Evolutionary conservation across 2,113 vertebrate genomes (phyloP).

Genomic region (Xiphias gladius): DNA sequence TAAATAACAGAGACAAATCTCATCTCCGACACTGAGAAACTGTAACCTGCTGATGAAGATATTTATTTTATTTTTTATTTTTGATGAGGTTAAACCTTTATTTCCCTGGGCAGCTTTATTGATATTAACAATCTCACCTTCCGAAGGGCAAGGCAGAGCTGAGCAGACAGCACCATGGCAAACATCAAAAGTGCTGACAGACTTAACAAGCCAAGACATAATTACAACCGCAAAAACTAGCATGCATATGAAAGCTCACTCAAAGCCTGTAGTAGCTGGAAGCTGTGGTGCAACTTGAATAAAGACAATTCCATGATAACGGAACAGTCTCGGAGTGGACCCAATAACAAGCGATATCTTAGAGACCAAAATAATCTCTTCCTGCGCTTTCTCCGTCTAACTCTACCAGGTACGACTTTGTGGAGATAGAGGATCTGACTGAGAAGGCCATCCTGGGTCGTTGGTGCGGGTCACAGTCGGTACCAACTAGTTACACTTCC

Average conservation of each 20-base stretch:
- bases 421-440: slow-evolving; percentile 94
- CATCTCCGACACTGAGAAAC: slow-evolving; percentile 7
- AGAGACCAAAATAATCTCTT: background rate
- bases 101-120: slow-evolving; percentile 46
- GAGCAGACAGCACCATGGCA: background rate
- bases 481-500: slow-evolving; percentile 88
- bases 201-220: background rate
- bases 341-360: background rate
- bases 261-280: background rate
- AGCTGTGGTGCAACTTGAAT: too few relatives aligned
- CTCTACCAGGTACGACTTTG: slow-evolving; percentile 93
- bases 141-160: background rate
- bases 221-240: background rate
- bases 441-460: slow-evolving; percentile 93
- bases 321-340: background rate
- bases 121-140: slow-evolving; percentile 27
- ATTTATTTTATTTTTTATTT: slow-evolving; percentile 11
- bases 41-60: slow-evolving; percentile 20
- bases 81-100: slow-evolving; percentile 38
- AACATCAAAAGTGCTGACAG: slow-evolving; percentile 8
- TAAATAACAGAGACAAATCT: slow-evolving; percentile 44
- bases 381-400: slow-evolving; percentile 10
- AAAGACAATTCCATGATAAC: background rate
- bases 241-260: too few relatives aligned
- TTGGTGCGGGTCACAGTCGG: slow-evolving; percentile 93